A percentile compares a stretch with the other conserved stretches of the same genome.
Conservation (phyloP, 2,888 invertebrate species). For the Cephus runcator region DNA sequence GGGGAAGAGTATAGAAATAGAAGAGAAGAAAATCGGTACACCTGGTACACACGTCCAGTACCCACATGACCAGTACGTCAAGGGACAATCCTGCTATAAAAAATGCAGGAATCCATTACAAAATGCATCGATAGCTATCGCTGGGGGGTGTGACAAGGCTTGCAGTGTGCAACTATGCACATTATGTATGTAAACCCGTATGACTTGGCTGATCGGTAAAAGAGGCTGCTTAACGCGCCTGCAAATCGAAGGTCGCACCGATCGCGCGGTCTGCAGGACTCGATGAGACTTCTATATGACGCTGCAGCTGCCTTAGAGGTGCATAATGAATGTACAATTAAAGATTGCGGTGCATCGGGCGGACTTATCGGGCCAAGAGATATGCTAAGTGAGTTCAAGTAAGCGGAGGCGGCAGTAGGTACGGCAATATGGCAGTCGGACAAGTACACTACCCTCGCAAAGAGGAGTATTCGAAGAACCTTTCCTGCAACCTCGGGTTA, state of each 20-base stretch:
- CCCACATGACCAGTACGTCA: neutral
- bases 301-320: constrained; percentile 40
- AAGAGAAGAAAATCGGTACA: neutral
- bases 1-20: neutral
- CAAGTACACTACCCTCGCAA: neutral
- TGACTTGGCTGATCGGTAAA: neutral
- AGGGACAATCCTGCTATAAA: neutral
- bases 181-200: neutral
- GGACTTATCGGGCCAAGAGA: constrained; percentile 45
- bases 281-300: constrained; percentile 46
- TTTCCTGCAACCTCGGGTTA: neutral
- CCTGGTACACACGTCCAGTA: neutral
- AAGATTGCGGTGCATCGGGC: constrained; percentile 47
- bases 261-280: neutral
- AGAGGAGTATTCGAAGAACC: neutral
- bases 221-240: neutral
- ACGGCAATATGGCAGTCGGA: neutral
- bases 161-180: neutral
- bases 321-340: constrained; percentile 55
- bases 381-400: constrained; percentile 45
- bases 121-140: neutral
- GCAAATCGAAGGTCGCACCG: neutral
- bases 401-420: constrained; percentile 13
- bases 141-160: neutral
- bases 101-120: neutral